Percentiles rank a stretch among this genome's conserved stretches.
phyloP scores from a whole-genome alignment of 2,797 vertebrate species.

The Apogon talboti region DNA sequence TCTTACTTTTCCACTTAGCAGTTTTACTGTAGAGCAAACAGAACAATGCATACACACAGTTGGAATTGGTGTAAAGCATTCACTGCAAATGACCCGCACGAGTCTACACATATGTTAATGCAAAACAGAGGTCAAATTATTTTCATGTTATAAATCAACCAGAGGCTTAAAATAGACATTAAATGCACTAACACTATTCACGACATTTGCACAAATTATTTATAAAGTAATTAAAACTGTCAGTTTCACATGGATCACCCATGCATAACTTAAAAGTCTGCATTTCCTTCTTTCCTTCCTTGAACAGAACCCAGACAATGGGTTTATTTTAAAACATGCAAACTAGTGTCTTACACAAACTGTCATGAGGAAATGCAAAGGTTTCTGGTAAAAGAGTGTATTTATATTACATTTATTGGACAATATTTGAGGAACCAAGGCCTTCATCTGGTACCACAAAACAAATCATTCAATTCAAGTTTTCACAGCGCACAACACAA shows the following conservation, averaged over 20 bases:
- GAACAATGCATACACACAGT: neutral
- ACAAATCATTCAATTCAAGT: neutral
- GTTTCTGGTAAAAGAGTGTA: neutral
- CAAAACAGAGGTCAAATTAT: too few relatives aligned
- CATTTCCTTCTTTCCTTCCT: too few relatives aligned
- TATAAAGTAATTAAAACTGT: too few relatives aligned
- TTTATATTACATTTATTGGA: neutral
- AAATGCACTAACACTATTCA: too few relatives aligned
- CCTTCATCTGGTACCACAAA: neutral
- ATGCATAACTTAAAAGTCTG: too few relatives aligned
- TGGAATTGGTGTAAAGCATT: conserved; percentile 27
- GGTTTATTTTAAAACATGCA: conserved; percentile 4
- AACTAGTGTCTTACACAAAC: neutral
- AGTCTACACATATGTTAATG: neutral
- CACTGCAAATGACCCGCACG: conserved; percentile 6
- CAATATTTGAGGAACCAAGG: neutral
- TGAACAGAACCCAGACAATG: neutral
- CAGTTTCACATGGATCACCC: too few relatives aligned
- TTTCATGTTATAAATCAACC: neutral
- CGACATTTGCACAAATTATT: too few relatives aligned
- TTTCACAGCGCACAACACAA: too few relatives aligned
- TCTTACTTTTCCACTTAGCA: conserved; percentile 18
- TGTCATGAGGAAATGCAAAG: neutral
- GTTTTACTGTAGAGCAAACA: conserved; percentile 37
- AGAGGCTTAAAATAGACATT: neutral